Percentiles rank a stretch among this genome's conserved stretches.
These are phyloP conservation scores for Monarcha castaneiventris DNA, from an alignment of 2,113 vertebrate species.

Conservation along the genomic window DNA sequence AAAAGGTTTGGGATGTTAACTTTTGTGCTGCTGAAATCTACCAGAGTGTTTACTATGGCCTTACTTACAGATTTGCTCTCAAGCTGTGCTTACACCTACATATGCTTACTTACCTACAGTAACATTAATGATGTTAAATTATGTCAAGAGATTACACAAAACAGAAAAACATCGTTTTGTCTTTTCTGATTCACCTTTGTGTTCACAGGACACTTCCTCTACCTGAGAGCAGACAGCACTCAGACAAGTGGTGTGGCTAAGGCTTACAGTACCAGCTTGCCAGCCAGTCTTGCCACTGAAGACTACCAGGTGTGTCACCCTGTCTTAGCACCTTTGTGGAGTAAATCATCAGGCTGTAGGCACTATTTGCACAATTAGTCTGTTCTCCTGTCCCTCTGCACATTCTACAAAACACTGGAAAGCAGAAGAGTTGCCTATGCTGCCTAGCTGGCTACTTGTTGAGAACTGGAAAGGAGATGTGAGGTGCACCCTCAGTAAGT, in stretches of 20 bases:
- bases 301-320: constrained; percentile 75
- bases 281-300: constrained; percentile 63
- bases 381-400: neutral
- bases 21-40: neutral
- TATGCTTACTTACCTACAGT: neutral
- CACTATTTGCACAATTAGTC: neutral
- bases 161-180: neutral
- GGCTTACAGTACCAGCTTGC: constrained; percentile 75
- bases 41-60: neutral
- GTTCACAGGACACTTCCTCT: constrained; percentile 81
- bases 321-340: neutral
- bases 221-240: constrained; percentile 72
- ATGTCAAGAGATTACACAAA: neutral
- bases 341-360: neutral
- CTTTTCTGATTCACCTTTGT: neutral
- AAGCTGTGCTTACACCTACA: neutral
- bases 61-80: neutral
- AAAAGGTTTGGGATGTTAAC: neutral
- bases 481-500: neutral
- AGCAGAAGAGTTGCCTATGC: neutral
- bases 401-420: neutral
- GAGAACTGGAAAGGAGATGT: neutral
- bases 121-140: neutral
- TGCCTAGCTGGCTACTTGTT: neutral
- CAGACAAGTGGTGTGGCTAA: constrained; percentile 50